Evolutionary conservation across 2,113 vertebrate genomes (phyloP).

Genomic region (Nanorana parkeri): DNA sequence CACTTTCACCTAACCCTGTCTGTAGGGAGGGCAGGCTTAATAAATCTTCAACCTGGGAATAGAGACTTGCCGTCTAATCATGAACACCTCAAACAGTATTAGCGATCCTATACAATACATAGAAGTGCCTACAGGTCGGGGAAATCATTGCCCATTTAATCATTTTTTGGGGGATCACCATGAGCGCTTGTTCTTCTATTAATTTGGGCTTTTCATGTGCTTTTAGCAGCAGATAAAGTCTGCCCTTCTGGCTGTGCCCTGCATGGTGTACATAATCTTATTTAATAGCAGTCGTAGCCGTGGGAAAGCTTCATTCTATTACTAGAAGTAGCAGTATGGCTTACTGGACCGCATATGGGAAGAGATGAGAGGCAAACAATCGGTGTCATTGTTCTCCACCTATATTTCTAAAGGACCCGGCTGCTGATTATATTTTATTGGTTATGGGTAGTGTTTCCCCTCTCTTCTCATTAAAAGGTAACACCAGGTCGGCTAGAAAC

Average conservation of each 20-base stretch:
- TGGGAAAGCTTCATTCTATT: slow-evolving; percentile 44
- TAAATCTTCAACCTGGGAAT: too few species aligned
- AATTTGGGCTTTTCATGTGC: too few species aligned
- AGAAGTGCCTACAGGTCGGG: too few species aligned
- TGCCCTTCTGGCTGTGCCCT: neutral
- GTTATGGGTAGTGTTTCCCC: slow-evolving; percentile 74
- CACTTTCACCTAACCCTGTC: too few species aligned
- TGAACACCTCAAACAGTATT: too few species aligned
- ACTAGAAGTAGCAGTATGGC: slow-evolving; percentile 36
- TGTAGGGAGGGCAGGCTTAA: too few species aligned
- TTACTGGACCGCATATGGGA: slow-evolving; percentile 63
- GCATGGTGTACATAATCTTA: slow-evolving; percentile 8
- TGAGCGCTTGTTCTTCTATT: too few species aligned
- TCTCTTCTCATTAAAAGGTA: slow-evolving; percentile 83
- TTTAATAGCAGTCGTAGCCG: slow-evolving; percentile 33
- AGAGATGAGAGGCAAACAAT: slow-evolving; percentile 80
- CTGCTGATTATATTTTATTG: slow-evolving; percentile 81
- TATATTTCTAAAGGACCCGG: slow-evolving; percentile 75
- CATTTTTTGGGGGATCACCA: too few species aligned
- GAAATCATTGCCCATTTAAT: too few species aligned
- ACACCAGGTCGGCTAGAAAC: slow-evolving; percentile 66
- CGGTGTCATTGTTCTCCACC: slow-evolving; percentile 74
- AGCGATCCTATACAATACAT: too few species aligned
- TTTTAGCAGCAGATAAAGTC: too few species aligned
- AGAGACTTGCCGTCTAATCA: too few species aligned